These are phyloP conservation scores for Chelonoidis abingdonii DNA, from an alignment of 2,113 vertebrate species.

Conservation along the genomic window DNA sequence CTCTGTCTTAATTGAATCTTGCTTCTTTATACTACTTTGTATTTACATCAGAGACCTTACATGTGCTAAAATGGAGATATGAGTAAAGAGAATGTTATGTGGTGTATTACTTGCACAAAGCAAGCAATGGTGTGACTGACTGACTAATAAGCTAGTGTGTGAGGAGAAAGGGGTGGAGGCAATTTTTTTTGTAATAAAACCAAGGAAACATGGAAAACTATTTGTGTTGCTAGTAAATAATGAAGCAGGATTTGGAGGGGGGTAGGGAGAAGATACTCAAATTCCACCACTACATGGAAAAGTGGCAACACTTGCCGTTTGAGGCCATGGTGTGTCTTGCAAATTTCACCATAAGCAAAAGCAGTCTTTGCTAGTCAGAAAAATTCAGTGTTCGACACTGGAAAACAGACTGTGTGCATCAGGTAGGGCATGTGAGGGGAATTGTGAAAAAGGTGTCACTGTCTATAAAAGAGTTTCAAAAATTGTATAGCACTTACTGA, in stretches of 20 bases:
- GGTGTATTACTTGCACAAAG: not conserved
- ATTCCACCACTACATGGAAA: not conserved
- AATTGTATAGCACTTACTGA: not conserved
- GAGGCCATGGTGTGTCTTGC: not conserved
- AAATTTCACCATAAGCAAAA: not conserved
- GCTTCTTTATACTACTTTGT: not conserved
- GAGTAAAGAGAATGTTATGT: not conserved
- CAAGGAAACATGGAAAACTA: not conserved
- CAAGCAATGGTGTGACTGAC: not conserved
- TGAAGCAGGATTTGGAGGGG: not conserved
- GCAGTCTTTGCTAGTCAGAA: not conserved
- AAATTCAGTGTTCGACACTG: not conserved
- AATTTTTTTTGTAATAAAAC: not conserved
- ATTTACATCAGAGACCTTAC: not conserved
- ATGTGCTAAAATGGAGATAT: not conserved
- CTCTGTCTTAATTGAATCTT: not conserved
- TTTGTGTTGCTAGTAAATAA: conserved; percentile 20
- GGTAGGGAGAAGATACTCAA: not conserved
- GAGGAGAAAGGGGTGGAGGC: not conserved
- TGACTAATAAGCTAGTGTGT: not conserved
- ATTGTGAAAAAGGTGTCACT: not conserved
- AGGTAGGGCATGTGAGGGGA: not conserved
- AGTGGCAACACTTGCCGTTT: not conserved
- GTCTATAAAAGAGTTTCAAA: not conserved
- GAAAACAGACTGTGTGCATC: not conserved